These are phyloP conservation scores for Tiphia femorata DNA, from an alignment of 2,888 invertebrate genomes.

Conservation along the genomic window DNA sequence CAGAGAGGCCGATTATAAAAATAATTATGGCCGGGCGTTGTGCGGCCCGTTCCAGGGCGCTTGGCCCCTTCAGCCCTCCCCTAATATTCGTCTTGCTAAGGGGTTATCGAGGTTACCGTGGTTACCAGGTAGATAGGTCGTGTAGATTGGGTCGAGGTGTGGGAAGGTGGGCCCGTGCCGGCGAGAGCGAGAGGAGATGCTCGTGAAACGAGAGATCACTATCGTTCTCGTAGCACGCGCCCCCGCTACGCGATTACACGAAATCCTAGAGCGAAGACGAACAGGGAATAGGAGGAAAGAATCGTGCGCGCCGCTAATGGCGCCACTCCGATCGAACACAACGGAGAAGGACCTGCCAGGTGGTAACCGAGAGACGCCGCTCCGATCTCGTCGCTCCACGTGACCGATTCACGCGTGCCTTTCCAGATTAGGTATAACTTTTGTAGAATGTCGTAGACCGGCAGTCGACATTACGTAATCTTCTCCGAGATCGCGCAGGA, in stretches of 20 bases:
- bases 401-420: too few relatives aligned
- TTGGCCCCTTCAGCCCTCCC: too few relatives aligned
- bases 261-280: constrained; percentile 26
- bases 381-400: too few relatives aligned
- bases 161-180: constrained; percentile 45
- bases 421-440: too few relatives aligned
- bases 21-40: too few relatives aligned
- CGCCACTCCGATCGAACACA: constrained; percentile 26
- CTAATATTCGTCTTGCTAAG: constrained; percentile 17
- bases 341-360: constrained; percentile 4
- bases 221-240: constrained; percentile 50
- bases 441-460: too few relatives aligned
- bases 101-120: constrained; percentile 39
- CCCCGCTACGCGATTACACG: constrained; percentile 46
- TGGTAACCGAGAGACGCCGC: too few relatives aligned
- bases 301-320: constrained; percentile 29
- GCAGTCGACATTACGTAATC: too few relatives aligned
- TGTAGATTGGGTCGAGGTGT: constrained; percentile 33
- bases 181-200: constrained; percentile 26
- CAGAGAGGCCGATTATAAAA: constrained; percentile 8
- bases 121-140: constrained; percentile 40
- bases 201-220: constrained; percentile 42
- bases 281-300: too few relatives aligned
- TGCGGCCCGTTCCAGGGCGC: too few relatives aligned
- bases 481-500: too few relatives aligned